These are phyloP conservation scores for Danio jaintianensis DNA, from an alignment of 2,797 vertebrate species.

Conservation along the genomic window DNA sequence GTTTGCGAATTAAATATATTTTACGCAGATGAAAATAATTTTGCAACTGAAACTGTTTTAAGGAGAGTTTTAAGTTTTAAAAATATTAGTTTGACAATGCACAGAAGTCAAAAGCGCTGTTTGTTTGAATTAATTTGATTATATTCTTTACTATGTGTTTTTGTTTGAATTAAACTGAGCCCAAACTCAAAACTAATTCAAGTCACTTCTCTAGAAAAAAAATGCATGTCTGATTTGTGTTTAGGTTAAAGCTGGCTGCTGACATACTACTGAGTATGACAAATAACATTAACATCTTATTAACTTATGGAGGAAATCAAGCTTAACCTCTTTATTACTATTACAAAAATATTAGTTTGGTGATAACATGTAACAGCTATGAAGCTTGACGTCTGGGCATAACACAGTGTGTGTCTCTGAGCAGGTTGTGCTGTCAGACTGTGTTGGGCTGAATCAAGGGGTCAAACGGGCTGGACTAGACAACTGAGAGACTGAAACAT, in stretches of 20 bases:
- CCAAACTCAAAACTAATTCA: not conserved
- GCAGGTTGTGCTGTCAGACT: slow-evolving; percentile 9
- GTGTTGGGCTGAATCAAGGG: slow-evolving; percentile 27
- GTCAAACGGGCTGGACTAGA: slow-evolving; percentile 46
- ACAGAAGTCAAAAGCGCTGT: not conserved
- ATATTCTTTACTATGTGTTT: not conserved
- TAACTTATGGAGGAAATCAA: not conserved
- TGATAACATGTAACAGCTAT: not conserved
- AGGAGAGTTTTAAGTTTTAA: not conserved
- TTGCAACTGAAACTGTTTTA: no score
- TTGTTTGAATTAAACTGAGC: not conserved
- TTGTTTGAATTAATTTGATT: not conserved
- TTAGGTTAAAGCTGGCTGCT: not conserved
- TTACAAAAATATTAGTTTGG: not conserved
- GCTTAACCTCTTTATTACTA: not conserved
- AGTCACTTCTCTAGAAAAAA: not conserved
- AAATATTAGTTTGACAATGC: not conserved
- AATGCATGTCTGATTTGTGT: not conserved
- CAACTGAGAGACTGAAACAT: slow-evolving; percentile 30
- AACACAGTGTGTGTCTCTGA: not conserved
- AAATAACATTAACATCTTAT: not conserved
- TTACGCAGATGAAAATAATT: not conserved
- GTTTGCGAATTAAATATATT: no score
- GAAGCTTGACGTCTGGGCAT: not conserved
- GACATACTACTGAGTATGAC: not conserved